Conservation (phyloP, 2,888 invertebrate species). For the Erebia aethiops region DNA sequence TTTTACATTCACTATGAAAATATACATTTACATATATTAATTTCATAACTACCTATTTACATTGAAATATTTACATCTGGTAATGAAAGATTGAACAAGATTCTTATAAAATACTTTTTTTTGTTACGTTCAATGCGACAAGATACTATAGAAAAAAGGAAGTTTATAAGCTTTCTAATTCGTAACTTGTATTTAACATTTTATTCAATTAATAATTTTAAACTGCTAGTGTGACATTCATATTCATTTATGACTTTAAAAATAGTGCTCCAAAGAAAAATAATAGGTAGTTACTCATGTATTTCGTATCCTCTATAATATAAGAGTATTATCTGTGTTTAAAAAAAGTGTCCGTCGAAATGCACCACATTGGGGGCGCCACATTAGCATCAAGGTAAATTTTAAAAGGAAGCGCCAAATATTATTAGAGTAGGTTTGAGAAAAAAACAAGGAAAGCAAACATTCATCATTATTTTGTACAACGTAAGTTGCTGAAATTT, state of each 20-base stretch:
- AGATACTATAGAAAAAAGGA: not conserved
- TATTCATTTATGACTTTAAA: not conserved
- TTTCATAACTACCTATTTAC: constrained; percentile 60
- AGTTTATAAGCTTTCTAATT: not conserved
- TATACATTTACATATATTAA: constrained; percentile 74
- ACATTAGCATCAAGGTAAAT: too few species aligned
- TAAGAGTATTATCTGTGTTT: too few species aligned
- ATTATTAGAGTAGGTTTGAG: too few species aligned
- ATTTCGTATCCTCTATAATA: not conserved
- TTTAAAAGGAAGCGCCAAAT: too few species aligned
- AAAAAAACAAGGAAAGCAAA: too few species aligned
- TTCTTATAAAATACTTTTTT: constrained; percentile 51
- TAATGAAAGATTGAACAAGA: constrained; percentile 42
- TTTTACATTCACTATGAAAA: constrained; percentile 81
- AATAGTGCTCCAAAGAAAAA: not conserved
- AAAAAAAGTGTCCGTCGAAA: too few species aligned
- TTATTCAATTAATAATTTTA: not conserved
- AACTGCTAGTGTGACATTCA: not conserved
- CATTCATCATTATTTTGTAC: too few species aligned
- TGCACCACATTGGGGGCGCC: too few species aligned
- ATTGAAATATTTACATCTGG: constrained; percentile 63
- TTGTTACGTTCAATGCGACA: constrained; percentile 28
- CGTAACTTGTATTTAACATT: not conserved
- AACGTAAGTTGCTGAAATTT: too few species aligned
- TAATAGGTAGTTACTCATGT: not conserved